Conservation (phyloP, 2,888 invertebrate genomes). For the Drosophila phalerata region DNA sequence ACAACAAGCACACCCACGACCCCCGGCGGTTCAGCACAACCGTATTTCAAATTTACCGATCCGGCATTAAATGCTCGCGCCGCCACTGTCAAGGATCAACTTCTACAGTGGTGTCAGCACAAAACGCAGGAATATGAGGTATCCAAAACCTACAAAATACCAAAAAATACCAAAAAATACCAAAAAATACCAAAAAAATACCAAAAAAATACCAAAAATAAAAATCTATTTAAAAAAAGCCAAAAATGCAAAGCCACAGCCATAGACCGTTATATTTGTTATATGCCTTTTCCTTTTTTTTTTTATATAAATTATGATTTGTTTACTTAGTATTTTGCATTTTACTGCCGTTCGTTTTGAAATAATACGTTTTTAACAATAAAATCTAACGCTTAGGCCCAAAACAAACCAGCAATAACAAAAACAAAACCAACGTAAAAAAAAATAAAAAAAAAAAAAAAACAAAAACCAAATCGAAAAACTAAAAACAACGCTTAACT, state of each 20-base stretch:
- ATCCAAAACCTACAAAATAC: conserved; percentile 81
- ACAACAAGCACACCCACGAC: conserved; percentile 88
- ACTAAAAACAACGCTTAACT: conserved; percentile 62
- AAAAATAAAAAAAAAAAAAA: conserved; percentile 31
- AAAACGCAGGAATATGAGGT: conserved; percentile 99
- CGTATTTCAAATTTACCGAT: conserved; percentile 96
- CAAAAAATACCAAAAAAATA: conserved; percentile 9
- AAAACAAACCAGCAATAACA: conserved; percentile 43
- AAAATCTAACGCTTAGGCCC: conserved; percentile 56
- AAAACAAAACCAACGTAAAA: conserved; percentile 11
- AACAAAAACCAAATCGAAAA: conserved; percentile 39
- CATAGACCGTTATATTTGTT: conserved; percentile 50
- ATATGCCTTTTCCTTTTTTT: conserved; percentile 26
- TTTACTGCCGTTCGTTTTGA: conserved; percentile 52
- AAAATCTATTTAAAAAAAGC: conserved; percentile 28
- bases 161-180: conserved; percentile 30
- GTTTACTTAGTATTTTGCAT: conserved; percentile 25
- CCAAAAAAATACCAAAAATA: conserved; percentile 16
- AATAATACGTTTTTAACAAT: conserved; percentile 37
- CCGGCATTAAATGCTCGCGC: conserved; percentile 96
- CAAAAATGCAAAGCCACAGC: conserved; percentile 52
- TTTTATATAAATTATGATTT: conserved; percentile 28
- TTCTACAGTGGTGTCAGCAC: conserved; percentile 98
- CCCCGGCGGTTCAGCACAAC: conserved; percentile 88
- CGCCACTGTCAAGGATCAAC: conserved; percentile 97